Percentiles rank a stretch among this genome's conserved stretches.
These are phyloP conservation scores for Drosophila subobscura DNA, from an alignment of 1,140 invertebrate species.

Conservation along the genomic window DNA sequence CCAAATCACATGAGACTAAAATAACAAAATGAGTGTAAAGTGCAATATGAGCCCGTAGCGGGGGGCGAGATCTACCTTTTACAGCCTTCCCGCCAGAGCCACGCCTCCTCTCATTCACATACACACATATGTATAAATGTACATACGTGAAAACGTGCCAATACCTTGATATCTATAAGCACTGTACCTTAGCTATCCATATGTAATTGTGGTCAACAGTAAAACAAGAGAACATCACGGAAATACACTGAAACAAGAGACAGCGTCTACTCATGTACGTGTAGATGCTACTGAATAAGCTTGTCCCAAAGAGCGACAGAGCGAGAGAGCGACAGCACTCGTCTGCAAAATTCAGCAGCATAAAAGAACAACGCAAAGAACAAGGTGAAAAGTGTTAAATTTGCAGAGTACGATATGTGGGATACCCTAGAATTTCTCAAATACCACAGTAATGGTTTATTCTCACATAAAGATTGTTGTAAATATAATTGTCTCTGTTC, in stretches of 20 bases:
- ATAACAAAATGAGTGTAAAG: constrained; percentile 6
- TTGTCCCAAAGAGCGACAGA: constrained; percentile 26
- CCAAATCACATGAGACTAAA: no score
- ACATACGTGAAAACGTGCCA: constrained; percentile 43
- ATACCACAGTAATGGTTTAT: no score
- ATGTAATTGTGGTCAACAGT: constrained; percentile 41
- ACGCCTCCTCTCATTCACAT: constrained; percentile 39
- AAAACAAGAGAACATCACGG: constrained; percentile 13
- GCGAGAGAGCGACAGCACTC: constrained; percentile 5
- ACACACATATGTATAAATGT: not conserved
- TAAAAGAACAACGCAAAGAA: constrained; percentile 19
- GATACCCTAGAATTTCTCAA: not conserved
- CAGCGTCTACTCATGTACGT: constrained; percentile 5
- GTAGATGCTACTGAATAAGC: constrained; percentile 43
- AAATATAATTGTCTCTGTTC: no score
- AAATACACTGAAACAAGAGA: constrained; percentile 19
- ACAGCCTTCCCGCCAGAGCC: constrained; percentile 8
- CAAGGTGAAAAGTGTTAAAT: constrained; percentile 16
- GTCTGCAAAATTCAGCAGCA: constrained; percentile 27
- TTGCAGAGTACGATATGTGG: not conserved
- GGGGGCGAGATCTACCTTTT: constrained; percentile 28
- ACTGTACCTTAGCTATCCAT: constrained; percentile 9
- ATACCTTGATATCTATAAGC: constrained; percentile 15
- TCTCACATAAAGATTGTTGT: no score
- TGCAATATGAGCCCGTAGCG: constrained; percentile 33